Percentiles rank a stretch among this genome's conserved stretches.
Evolutionary conservation across 1,140 invertebrate genomes (phyloP).

Genomic region (Drosophila kohkoa): DNA sequence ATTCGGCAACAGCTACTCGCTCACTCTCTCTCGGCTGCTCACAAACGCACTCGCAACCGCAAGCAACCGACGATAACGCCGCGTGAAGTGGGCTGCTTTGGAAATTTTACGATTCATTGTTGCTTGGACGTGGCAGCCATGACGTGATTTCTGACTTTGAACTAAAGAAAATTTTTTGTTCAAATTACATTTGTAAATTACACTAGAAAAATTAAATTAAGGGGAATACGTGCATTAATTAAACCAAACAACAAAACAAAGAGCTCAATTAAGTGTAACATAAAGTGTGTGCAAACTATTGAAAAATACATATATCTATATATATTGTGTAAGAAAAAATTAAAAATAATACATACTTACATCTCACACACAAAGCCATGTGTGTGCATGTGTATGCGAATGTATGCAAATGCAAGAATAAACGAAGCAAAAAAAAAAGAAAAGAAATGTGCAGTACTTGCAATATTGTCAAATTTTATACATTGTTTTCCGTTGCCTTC

Average conservation of each 20-base stretch:
- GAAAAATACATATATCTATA: conserved; percentile 49
- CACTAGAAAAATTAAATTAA: conserved; percentile 64
- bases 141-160: conserved; percentile 83
- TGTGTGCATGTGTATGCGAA: conserved; percentile 10
- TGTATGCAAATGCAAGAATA: conserved; percentile 37
- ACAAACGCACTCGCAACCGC: conserved; percentile 63
- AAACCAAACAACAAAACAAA: conserved; percentile 40
- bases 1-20: conserved; percentile 26
- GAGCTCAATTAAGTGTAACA: conserved; percentile 71
- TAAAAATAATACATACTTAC: conserved; percentile 32
- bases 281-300: conserved; percentile 66
- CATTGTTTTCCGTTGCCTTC: conserved; percentile 66
- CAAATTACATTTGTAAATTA: conserved; percentile 71
- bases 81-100: conserved; percentile 51
- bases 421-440: conserved; percentile 31
- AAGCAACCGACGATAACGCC: conserved; percentile 49
- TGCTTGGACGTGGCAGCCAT: conserved; percentile 85
- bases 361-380: conserved; percentile 15
- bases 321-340: conserved; percentile 77
- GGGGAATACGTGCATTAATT: conserved; percentile 78
- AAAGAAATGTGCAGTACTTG: conserved; percentile 59
- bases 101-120: conserved; percentile 82
- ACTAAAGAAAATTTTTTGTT: conserved; percentile 75
- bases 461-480: conserved; percentile 62
- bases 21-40: conserved; percentile 43